These are phyloP conservation scores for Mungos mungo DNA, from an alignment of 2,113 vertebrate species.

Conservation along the genomic window DNA sequence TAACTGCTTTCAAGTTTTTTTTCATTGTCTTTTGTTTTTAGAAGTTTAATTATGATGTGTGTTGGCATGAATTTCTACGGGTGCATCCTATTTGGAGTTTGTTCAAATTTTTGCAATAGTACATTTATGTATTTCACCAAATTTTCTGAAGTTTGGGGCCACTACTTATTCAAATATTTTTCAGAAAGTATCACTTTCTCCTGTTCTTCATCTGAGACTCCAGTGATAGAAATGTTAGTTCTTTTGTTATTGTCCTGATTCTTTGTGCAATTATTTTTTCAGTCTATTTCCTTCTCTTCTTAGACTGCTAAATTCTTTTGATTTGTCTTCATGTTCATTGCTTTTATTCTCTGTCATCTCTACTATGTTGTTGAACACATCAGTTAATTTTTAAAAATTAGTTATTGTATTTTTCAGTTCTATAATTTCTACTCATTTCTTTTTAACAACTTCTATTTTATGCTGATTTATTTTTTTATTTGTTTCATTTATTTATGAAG, in stretches of 20 bases:
- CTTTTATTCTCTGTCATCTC: neutral
- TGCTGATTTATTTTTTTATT: neutral
- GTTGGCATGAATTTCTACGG: neutral
- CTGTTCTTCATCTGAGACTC: neutral
- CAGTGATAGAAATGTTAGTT: neutral
- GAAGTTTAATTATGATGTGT: slow-evolving; percentile 1
- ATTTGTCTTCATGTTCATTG: neutral
- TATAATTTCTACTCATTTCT: neutral
- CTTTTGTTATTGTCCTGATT: neutral
- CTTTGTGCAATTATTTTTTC: neutral
- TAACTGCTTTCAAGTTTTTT: neutral
- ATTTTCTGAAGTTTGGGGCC: neutral
- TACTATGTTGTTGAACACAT: neutral
- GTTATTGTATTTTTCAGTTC: neutral
- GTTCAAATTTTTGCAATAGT: neutral
- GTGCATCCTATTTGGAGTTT: neutral
- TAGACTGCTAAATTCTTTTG: neutral
- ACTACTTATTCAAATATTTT: slow-evolving; percentile 4
- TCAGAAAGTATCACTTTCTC: neutral
- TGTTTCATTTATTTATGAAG: neutral
- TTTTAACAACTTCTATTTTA: neutral
- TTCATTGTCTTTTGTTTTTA: neutral
- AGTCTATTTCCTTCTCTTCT: neutral
- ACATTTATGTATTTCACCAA: neutral
- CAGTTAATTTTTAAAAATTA: neutral